Base-by-base conservation (phyloP, 2,113 vertebrate genomes). In the Varanus salvator region DNA sequence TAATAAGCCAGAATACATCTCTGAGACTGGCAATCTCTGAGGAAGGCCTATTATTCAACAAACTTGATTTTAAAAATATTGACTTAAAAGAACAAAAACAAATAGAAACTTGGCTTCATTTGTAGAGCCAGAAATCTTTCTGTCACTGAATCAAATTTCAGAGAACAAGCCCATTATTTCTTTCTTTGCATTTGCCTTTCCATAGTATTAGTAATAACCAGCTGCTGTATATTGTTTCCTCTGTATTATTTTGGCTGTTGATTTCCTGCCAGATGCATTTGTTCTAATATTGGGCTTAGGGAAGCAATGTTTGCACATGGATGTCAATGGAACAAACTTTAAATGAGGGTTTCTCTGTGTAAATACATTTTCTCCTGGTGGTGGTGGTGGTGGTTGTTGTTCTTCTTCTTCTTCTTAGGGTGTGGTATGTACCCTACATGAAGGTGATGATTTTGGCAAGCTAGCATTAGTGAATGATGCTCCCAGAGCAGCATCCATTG, bases 371-470 rank as follows among this genome's bases (percentile, higher is more conserved):
- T 87, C 94, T 5, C 60, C 60, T 19, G 38, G 38, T 44, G 38
- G 38, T 44, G 38, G 38, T 44, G 38, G 38, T 44, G 38, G 38
- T 64, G 60, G 44, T 95, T 84, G 34, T 60, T 34, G 92, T 69
- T 93, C 89, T 93, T 94, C 76, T 87, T 96, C 48, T 95, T 66
- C 6, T 54, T n/a, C 92, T 74, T 97, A 99, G 99, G 99, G 99
- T 69, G 99, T 99, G 91, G 99, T 99, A 57, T 99, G 99, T 96
- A 99, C 99, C 34, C 96, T 99, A 69, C 99, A 99, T 0, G 98
- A 99, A 94, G 99, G 99, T 72, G 99, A 99, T 72, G 99, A 99
- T 97, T 99, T 99, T 94, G 99, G 99, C 91, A 99, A 99, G 96
- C 97, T 99, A 80, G 99, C 99, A 0, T 98, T 99, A 12, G 99